Evolutionary conservation across 2,888 invertebrate species (phyloP).

Genomic region (Archips xylosteana): DNA sequence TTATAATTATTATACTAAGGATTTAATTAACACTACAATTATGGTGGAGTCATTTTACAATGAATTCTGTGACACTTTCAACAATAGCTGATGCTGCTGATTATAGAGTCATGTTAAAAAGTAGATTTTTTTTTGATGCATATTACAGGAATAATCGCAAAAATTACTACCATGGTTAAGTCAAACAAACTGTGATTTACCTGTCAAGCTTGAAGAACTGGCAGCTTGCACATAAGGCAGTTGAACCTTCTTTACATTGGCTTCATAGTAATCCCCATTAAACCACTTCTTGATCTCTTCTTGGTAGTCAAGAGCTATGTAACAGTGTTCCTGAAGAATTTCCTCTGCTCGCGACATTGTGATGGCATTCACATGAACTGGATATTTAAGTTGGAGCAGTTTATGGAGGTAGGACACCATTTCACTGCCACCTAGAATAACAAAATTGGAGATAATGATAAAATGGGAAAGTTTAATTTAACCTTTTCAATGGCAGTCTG

Average conservation of each 20-base stretch:
- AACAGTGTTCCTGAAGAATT: conserved; percentile 92
- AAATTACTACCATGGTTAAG: too few species aligned
- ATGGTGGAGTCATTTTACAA: too few species aligned
- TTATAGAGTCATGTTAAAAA: too few species aligned
- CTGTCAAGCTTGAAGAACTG: conserved; percentile 87
- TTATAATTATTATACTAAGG: not conserved
- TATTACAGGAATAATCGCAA: too few species aligned
- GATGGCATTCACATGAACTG: conserved; percentile 95
- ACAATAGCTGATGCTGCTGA: too few species aligned
- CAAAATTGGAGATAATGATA: not conserved
- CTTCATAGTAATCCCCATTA: conserved; percentile 92
- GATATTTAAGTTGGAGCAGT: conserved; percentile 96
- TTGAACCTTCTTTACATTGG: conserved; percentile 93
- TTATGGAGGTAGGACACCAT: conserved; percentile 94
- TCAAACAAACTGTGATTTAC: conserved; percentile 54
- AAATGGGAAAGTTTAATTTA: too few species aligned
- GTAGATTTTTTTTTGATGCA: too few species aligned
- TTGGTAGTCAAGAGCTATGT: conserved; percentile 91
- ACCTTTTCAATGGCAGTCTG: too few species aligned
- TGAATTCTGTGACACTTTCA: too few species aligned
- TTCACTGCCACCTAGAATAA: conserved; percentile 89
- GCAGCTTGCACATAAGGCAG: conserved; percentile 91
- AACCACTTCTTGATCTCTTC: conserved; percentile 93
- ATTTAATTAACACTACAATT: too few species aligned
- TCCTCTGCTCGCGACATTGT: conserved; percentile 95